These are phyloP conservation scores for Tapirus indicus DNA, from an alignment of 2,797 vertebrate species.

Conservation along the genomic window DNA sequence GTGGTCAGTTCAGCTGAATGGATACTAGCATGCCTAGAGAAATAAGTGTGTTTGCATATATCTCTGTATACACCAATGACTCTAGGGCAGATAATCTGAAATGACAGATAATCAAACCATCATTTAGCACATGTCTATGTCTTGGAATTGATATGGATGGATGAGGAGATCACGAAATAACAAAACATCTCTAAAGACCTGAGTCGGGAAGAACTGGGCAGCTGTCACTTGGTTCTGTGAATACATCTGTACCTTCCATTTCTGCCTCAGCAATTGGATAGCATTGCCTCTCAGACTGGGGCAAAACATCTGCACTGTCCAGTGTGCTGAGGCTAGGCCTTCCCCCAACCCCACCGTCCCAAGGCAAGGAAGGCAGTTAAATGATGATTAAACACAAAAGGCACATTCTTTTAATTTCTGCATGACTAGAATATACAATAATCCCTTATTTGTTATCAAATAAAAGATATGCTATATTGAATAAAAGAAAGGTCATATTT, in stretches of 20 bases:
- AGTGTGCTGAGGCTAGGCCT: neutral
- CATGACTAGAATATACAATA: neutral
- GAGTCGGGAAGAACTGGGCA: neutral
- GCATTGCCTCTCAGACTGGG: neutral
- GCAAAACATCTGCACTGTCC: neutral
- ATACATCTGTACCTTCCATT: neutral
- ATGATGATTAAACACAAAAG: neutral
- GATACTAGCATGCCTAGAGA: neutral
- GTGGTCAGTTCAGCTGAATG: neutral
- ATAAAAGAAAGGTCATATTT: neutral
- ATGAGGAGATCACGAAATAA: slow-evolving; percentile 52
- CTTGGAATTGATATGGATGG: slow-evolving; percentile 26
- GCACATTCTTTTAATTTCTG: neutral
- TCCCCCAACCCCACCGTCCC: neutral
- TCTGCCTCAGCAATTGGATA: neutral
- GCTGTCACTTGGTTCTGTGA: neutral
- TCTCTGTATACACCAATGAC: neutral
- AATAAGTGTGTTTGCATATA: neutral
- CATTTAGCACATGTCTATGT: slow-evolving; percentile 60
- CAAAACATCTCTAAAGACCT: neutral
- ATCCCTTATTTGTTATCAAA: neutral
- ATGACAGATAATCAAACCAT: slow-evolving; percentile 74
- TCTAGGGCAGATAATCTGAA: slow-evolving; percentile 42
- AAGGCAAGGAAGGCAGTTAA: neutral
- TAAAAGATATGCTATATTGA: neutral